Base-by-base conservation (phyloP, 2,888 invertebrate genomes). In the Aphelenchoides bicaudatus region DNA sequence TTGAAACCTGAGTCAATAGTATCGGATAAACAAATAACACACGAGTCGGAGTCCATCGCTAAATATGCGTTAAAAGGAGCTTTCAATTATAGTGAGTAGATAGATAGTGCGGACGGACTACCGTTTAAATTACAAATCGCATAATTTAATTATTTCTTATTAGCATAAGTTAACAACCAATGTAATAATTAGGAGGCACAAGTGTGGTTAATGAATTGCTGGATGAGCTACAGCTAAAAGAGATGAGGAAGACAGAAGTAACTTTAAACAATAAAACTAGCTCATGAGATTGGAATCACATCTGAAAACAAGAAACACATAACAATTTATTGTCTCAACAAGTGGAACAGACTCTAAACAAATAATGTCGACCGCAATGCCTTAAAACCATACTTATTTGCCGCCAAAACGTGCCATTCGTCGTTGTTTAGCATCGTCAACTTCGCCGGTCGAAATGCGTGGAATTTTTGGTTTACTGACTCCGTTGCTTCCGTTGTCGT, bases 401-500 rank as follows among this genome's bases (percentile, higher is more conserved):
- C 37, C 38, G 39, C 52, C 52, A 30, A 51, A 51, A 30, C 52
- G 52, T 13, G 19, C 16, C 39, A 23, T 31, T n/a, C n/a, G n/a
- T n/a, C n/a, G n/a, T n/a, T n/a, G n/a, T n/a, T n/a, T n/a, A n/a
- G n/a, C n/a, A n/a, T 27, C 30, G 49, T 51, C 52, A 2, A 19
- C 38, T 34, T 51, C 52, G 10, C 16, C 52, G n/a, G n/a, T n/a
- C 13, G 13, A 27, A 13, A 2, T 13, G 27, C 28, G 23, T 19
- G 21, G 19, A 19, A 21, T 28, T 30, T 51, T 51, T 16, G 52
- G 38, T 19, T 25, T 31, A 21, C 8, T 34, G 21, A 39, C 31
- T n/a, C 37, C 31, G 49, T 28, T 37, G 37, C 37, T 10, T 23
- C 10, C 10, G 19, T 43, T 19, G 16, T 19, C 8, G 19, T 6